Evolutionary conservation across 2,888 invertebrate genomes (phyloP), one percentile per base, ranked within the genome.

Genomic region (Cistogaster globosa): DNA sequence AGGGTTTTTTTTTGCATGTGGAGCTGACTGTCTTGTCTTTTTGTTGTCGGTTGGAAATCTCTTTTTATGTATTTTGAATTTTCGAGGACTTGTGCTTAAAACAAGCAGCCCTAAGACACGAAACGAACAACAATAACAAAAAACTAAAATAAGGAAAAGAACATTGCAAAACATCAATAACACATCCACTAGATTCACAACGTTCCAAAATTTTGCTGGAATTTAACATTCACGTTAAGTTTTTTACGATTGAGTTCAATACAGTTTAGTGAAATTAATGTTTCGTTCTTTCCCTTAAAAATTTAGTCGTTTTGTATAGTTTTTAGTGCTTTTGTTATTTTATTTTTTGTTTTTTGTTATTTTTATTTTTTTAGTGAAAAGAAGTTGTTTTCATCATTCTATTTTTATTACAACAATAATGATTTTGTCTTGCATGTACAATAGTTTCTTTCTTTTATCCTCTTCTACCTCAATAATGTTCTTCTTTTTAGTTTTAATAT

Each of bases 191-290:
- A 60, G 68, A 77, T 51, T 68, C 26, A 69, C 55, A 62, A 69
- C 26, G 14, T 48, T 67, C 48, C 22, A 48, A n/a, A n/a, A 53
- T n/a, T 60, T 48, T 22, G 26, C 20, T 38, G 9, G 51, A 36
- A 11, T 51, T 60, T 22, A 2, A 62, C 12, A 55, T 48, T 62
- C 18, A 22, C 16, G 7, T 62, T 42, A n/a, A 55, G 45, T 32
- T 42, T 18, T 18, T 9, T 32, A 16, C 26, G 14, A 12, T 60
- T 58, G 18, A 32, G 63, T 55, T 71, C 48, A 71, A 71, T 63
- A 45, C 60, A n/a, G 22, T 67, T 32, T 55, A 55, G 53, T 22
- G 57, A 45, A 77, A 68, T 68, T 81, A 81, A 84, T 84, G 80
- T 72, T 67, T 67, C 71, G 62, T 75, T 75, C 75, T 14, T 20